Base-by-base conservation (phyloP, 92 coral and sea anemone species). In the Bergia sp. region DNA sequence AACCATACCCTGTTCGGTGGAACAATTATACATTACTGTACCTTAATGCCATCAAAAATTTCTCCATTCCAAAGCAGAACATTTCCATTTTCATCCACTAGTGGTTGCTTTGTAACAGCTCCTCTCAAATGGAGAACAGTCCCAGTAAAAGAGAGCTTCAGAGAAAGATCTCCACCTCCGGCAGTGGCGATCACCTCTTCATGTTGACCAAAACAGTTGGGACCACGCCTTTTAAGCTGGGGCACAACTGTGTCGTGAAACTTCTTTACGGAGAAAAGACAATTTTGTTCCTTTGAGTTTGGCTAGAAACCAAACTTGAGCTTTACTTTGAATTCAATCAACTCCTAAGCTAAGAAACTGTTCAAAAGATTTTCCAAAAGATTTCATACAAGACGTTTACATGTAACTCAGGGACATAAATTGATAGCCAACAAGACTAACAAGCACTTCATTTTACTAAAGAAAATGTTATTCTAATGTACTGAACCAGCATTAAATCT, bases 51-150 rank as follows among this genome's bases (percentile, higher is more conserved):
- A 79, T 90, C 96, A 91, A 97, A 97, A 77, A 97, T 91, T 92
- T 97, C 99, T 58, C 99, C 99, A 92, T 97, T 97, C 99, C 99
- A 97, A 15, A 93, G 83, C 89, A 97, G 83, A 40, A 96, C 69
- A 85, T 95, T 97, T 16, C 98, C 98, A 45, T 38, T 16, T 12
- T 87, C 90, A 89, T 95, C 98, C 47, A 77, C 73, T 0, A 92
- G 55, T 38, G 99, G 99, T 80, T 97, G 99, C 38, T 93, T 86
- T 37, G 98, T 95, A 29, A 77, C 77, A n/a, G 90, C 77, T 74
- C 99, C 99, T 88, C 99, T 88, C 74, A 97, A 92, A 86, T 95
- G 98, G 81, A 97, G 97, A 3, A 97, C 94, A 39, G 94, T 92
- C 9, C 95, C 95, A 73, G 85, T 65, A 36, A 97, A 86, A 29